Base-by-base conservation (phyloP, 2,888 invertebrate genomes). In the Hedychridium roseum region DNA sequence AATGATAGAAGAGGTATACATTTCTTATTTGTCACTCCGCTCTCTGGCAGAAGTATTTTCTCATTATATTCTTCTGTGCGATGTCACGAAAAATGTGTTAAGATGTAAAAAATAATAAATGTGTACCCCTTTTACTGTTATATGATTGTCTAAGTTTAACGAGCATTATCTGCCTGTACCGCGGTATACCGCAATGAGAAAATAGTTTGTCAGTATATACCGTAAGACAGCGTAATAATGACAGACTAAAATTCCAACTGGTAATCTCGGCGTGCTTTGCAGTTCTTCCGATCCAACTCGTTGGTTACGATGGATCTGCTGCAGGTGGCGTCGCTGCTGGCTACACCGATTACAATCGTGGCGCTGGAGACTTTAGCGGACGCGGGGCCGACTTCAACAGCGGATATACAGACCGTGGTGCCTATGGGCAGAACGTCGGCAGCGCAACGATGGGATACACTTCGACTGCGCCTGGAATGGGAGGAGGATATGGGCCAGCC, bases 331-430 rank as follows among this genome's bases (percentile, higher is more conserved):
- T 71, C 37, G 70, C 70, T 46, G 70, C 73, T 39, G 78, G 78
- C 34, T 78, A 79, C 60, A 66, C 68, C 30, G 78, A 78, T 54
- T 79, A 79, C 52, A 76, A 76, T 54, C 71, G 75, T 21, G 75
- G 76, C 11, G 76, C 70, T 43, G 78, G 76, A 11, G 78, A 78
- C 56, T 79, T 76, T 60, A 72, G 70, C 47, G 69, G 74, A 50
- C 71, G 78, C 40, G 66, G 72, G 11, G 69, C 69, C 20, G 77
- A 76, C 55, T 78, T 76, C 27, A 70, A 73, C n/a, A 69, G 74
- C 26, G 77, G 78, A 14, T 78, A 78, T 51, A 70, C 69, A 14
- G 78, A 78, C 35, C 71, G 76, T 36, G 75, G 75, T 14, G 76
- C 65, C 0, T 79, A 79, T 12, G 74, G 75, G 2, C 79, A 79